Evolutionary conservation across 2,888 invertebrate species (phyloP).

Genomic region (Pedicia rivosa): DNA sequence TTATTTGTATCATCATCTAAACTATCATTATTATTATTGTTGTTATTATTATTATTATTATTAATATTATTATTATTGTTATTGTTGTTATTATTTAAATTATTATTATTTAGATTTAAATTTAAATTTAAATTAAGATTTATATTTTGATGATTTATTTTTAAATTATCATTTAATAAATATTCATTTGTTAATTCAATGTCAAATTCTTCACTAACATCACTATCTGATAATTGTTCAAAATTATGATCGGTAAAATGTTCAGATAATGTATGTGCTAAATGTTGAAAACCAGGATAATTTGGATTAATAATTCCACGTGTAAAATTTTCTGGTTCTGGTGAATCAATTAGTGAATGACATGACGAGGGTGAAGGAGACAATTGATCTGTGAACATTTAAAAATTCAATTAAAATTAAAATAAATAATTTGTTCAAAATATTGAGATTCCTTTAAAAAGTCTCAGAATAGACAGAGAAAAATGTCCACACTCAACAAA

Average conservation of each 20-base stretch:
- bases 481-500: no score
- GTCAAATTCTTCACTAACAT: conserved; percentile 25
- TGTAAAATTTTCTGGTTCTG: conserved; percentile 29
- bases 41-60: conserved; percentile 21
- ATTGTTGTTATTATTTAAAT: conserved; percentile 30
- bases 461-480: no score
- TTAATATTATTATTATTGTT: conserved; percentile 31
- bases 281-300: conserved; percentile 70
- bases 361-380: conserved; percentile 13
- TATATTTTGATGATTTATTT: no score
- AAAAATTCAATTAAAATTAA: no score
- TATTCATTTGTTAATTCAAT: conserved; percentile 22
- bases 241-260: conserved; percentile 20
- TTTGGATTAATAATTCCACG: conserved; percentile 70
- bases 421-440: no score
- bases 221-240: conserved; percentile 24
- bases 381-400: conserved; percentile 13
- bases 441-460: no score
- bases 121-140: conserved; percentile 2
- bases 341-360: conserved; percentile 16
- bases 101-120: conserved; percentile 22
- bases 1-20: conserved; percentile 7
- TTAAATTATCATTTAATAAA: no score
- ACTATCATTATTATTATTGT: conserved; percentile 16
- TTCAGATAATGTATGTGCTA: conserved; percentile 50